Evolutionary conservation across 30 jellyfish, hydroid and myxozoan species (phyloP), one percentile per base, ranked within the genome.

Genomic region (Mastigias papua): DNA sequence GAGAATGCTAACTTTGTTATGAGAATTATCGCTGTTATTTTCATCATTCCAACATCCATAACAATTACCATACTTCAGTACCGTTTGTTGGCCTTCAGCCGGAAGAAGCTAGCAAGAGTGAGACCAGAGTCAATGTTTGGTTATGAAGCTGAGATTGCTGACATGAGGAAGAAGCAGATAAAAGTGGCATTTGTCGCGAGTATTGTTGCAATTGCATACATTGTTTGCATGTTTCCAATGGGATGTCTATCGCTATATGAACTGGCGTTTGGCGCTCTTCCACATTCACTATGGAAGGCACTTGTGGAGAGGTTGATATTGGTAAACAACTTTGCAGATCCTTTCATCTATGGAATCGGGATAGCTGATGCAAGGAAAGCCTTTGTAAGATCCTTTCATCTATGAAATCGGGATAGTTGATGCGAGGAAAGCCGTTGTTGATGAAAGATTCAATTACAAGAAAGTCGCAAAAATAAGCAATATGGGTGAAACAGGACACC

Each of bases 311-410:
- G 0, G 37, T 20, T 63, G 74, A 8, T 11, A 5, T 2, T 63
- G 74, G 74, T 25, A 63, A 63, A 63, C 4, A 63, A n/a, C 35
- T 27, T 63, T 0, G 74, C 42, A 1, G 74, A 63, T 19, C 74
- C 74, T 63, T 63, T 63, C n/a, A 63, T 63, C 2, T 63, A 63
- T 25, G 74, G 74, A 20, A 23, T 63, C 35, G 74, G 74, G 26
- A 63, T 20, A 0, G 74, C 23, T 9, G 74, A 63, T 0, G 26
- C 74, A n/a, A 63, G 74, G 26, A 23, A 63, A 42, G 37, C 37
- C 15, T 0, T 63, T n/a, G 4, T 0, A 8, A 63, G 19, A 19
- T 3, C 22, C 0, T 8, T 63, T 17, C 6, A 23, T 54, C 7
- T 54, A 54, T 54, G 67, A 25, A 5, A 5, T 54, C 25, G 67